A percentile compares a stretch with the other conserved stretches of the same genome.
These are phyloP conservation scores for Mythimna ferrago DNA, from an alignment of 2,888 invertebrate species.

Conservation along the genomic window DNA sequence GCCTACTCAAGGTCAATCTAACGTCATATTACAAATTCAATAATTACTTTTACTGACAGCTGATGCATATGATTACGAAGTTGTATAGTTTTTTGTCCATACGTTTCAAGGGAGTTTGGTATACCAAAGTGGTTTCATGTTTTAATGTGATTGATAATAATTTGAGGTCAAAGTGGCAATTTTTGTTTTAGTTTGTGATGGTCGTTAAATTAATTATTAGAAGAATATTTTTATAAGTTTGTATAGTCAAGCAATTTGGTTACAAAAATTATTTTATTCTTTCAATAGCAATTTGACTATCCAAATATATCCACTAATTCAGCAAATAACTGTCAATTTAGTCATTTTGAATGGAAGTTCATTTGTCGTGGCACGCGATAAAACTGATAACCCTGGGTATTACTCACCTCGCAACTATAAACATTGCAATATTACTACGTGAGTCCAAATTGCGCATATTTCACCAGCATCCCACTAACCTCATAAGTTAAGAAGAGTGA, in stretches of 20 bases:
- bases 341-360: not conserved
- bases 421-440: constrained; percentile 3
- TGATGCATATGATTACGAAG: constrained; percentile 49
- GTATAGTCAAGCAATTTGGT: not conserved
- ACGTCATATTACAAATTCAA: constrained; percentile 48
- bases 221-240: constrained; percentile 23
- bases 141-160: constrained; percentile 27
- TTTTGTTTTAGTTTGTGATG: constrained; percentile 31
- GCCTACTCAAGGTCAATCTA: constrained; percentile 45
- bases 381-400: constrained; percentile 7
- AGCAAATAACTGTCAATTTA: not conserved
- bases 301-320: not conserved
- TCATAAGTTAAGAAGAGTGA: constrained; percentile 51
- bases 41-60: constrained; percentile 59
- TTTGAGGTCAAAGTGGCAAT: constrained; percentile 52
- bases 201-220: not conserved
- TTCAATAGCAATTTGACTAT: not conserved
- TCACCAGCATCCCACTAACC: constrained; percentile 47
- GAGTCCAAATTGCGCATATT: constrained; percentile 31
- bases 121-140: constrained; percentile 34
- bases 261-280: not conserved
- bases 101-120: constrained; percentile 55
- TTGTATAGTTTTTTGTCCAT: constrained; percentile 45
- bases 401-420: constrained; percentile 6
- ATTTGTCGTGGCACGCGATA: not conserved